Conservation (phyloP, 1,140 invertebrate genomes). For the Bombus consobrinus region DNA sequence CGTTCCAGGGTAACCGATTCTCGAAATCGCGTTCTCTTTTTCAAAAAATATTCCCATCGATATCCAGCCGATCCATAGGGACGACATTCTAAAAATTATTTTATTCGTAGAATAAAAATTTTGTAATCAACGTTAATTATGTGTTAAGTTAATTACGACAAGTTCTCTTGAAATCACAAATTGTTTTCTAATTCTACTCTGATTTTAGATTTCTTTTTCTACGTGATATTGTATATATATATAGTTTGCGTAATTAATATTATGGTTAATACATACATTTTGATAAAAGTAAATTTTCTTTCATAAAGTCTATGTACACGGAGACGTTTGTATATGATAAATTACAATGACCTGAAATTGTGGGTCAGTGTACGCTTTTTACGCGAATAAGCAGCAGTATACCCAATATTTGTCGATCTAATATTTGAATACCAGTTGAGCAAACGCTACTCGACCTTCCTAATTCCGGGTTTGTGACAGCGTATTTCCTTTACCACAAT, state of each 20-base stretch:
- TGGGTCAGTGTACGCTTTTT: neutral
- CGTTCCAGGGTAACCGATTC: neutral
- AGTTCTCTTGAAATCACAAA: neutral
- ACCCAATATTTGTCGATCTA: slow-evolving; percentile 32
- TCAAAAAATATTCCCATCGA: neutral
- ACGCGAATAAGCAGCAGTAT: slow-evolving; percentile 8
- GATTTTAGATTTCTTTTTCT: too few relatives aligned
- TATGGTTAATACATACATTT: neutral
- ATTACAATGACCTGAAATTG: slow-evolving; percentile 18
- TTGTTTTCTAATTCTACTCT: neutral
- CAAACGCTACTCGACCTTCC: slow-evolving; percentile 24
- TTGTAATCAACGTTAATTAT: neutral
- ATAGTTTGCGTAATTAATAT: too few relatives aligned
- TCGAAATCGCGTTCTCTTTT: neutral
- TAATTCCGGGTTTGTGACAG: neutral
- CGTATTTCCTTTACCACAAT: neutral
- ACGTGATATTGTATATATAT: too few relatives aligned
- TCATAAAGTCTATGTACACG: neutral
- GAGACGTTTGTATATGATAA: neutral
- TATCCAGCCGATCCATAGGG: neutral
- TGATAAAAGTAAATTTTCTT: neutral
- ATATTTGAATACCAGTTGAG: slow-evolving; percentile 41
- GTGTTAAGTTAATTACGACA: neutral
- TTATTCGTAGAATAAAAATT: neutral
- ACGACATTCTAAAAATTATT: too few relatives aligned